phyloP scores from a whole-genome alignment of 2,797 vertebrate genomes.

The Crotalus adamanteus region DNA sequence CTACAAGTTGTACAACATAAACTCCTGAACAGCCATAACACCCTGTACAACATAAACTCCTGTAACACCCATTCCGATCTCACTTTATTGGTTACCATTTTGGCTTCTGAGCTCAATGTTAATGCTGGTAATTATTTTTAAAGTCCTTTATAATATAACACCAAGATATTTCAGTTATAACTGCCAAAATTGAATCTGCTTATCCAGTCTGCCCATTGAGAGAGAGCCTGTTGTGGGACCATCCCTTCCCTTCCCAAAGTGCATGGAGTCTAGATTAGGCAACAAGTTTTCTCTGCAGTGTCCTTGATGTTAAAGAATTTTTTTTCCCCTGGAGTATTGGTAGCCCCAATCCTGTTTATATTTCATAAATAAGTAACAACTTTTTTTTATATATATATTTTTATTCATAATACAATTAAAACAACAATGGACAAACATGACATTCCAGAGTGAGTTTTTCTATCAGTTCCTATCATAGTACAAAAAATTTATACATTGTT shows the following conservation, averaged over 20 bases:
- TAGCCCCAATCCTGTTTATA: neutral
- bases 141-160: neutral
- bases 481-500: too few relatives aligned
- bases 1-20: neutral
- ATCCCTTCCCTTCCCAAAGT: neutral
- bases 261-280: neutral
- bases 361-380: neutral
- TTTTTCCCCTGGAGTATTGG: neutral
- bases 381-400: too few relatives aligned
- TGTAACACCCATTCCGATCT: neutral
- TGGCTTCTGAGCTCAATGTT: neutral
- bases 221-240: neutral
- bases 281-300: neutral
- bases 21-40: neutral
- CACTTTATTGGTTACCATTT: neutral
- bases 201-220: neutral
- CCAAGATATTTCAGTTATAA: neutral
- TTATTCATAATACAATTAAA: too few relatives aligned
- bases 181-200: neutral
- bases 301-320: neutral
- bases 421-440: too few relatives aligned
- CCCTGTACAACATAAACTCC: neutral
- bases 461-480: too few relatives aligned
- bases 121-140: neutral
- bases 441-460: too few relatives aligned